Base-by-base conservation (phyloP, 2,113 vertebrate species). In the Grammomys surdaster region DNA sequence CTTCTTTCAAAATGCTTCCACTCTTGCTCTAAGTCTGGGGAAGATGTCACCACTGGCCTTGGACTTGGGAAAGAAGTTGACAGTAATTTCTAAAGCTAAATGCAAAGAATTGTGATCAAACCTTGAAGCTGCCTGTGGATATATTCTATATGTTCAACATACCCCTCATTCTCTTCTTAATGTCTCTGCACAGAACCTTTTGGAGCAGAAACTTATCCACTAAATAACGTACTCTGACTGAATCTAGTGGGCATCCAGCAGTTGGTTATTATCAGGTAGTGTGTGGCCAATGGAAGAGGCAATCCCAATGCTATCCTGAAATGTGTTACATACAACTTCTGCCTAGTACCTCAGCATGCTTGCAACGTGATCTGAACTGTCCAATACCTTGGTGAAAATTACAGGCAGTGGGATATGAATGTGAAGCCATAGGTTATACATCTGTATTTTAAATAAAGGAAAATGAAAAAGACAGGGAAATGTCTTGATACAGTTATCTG, bases 401-500 rank as follows among this genome's bases (percentile, higher is more conserved):
- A 91, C 76, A n/a, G n/a, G 0, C 81, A 75, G 19, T 11, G 5
- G 67, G 16, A n/a, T 85, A 6, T 40, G 75, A 70, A 43, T 24
- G 51, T n/a, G 31, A 89, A 67, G 17, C 33, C 88, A 4, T 67
- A 54, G 14, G 28, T 67, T 95, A 13, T 48, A 26, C 65, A 85
- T 54, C 63, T 65, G 20, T 78, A 22, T 58, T 76, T 85, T 82
- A 97, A 85, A 46, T 70, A 88, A 28, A 93, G 46, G 75, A 86
- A 76, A 67, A 7, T 31, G 26, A 85, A 33, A 73, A 86, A 81
- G 28, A 87, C 78, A 86, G 14, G 60, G 7, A 60, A 76, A 28
- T 88, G 54, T 54, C 31, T 67, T 40, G 67, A 67, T 78, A 10
- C 63, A 93, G 67, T 77, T 95, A 82, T 73, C 82, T 94, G 85